Percentiles rank a stretch among this genome's conserved stretches.
Evolutionary conservation across 2,113 vertebrate species (phyloP).

Genomic region (Zosterops lateralis): DNA sequence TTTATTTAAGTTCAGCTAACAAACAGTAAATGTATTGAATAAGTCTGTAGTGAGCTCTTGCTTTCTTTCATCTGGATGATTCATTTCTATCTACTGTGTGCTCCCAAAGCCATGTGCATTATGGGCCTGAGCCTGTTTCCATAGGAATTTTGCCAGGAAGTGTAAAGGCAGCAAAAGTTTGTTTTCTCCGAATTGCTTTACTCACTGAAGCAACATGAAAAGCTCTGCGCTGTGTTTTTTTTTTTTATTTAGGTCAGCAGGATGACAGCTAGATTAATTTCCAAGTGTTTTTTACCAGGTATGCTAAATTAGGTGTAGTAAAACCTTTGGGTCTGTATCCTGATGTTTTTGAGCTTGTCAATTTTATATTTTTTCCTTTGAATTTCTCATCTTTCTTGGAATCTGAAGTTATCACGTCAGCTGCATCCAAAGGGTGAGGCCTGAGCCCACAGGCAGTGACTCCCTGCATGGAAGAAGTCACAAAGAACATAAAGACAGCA

Average conservation of each 20-base stretch:
- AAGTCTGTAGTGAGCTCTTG: constrained; percentile 6
- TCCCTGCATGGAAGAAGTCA: neutral
- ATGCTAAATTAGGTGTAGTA: constrained; percentile 10
- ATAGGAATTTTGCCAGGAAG: neutral
- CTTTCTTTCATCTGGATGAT: constrained; percentile 16
- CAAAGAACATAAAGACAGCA: neutral
- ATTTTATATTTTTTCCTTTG: fast-evolving
- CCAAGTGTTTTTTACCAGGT: neutral
- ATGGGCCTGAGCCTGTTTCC: neutral
- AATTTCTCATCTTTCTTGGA: neutral
- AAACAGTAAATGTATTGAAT: neutral
- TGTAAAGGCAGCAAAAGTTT: neutral
- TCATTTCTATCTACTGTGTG: neutral
- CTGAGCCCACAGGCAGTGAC: neutral
- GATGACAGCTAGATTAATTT: constrained; percentile 36
- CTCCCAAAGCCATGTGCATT: neutral
- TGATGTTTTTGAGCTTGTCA: constrained; percentile 5
- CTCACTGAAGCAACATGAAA: constrained; percentile 1
- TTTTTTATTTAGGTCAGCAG: constrained; percentile 52
- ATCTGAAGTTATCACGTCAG: neutral
- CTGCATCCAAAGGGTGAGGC: neutral
- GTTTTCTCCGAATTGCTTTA: constrained; percentile 3
- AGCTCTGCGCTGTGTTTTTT: neutral
- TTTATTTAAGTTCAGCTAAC: neutral
- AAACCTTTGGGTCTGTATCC: neutral